Evolutionary conservation across 2,797 vertebrate species (phyloP).

Genomic region (Gobio occitaniae): DNA sequence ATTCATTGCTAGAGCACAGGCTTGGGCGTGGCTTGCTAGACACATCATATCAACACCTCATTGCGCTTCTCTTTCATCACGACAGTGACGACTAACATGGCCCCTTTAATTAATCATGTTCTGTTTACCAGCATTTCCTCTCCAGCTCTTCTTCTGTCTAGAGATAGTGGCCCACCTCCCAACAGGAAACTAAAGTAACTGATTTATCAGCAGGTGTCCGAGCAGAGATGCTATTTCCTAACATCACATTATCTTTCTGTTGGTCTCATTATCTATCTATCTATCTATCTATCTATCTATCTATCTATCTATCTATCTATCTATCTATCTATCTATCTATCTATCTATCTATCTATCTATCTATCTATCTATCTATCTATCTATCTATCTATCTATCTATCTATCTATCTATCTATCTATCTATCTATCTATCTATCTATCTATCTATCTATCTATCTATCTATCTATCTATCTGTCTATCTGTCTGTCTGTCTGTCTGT

Average conservation of each 20-base stretch:
- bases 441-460: not conserved
- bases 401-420: not conserved
- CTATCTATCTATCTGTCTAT: too few species aligned
- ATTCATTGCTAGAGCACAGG: constrained; percentile 27
- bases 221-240: not conserved
- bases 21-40: constrained; percentile 35
- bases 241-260: not conserved
- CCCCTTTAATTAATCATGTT: constrained; percentile 25
- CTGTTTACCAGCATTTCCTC: constrained; percentile 27
- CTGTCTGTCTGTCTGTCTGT: not conserved
- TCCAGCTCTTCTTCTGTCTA: constrained; percentile 6
- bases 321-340: rapidly evolving
- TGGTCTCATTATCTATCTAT: not conserved
- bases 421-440: not conserved
- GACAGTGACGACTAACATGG: constrained; percentile 42
- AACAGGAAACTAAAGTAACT: not conserved
- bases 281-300: rapidly evolving
- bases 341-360: rapidly evolving
- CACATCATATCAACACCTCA: constrained; percentile 52
- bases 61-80: constrained; percentile 53
- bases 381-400: not conserved
- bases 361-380: rapidly evolving
- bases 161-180: constrained; percentile 14
- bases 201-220: not conserved
- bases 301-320: rapidly evolving